phyloP scores from a whole-genome alignment of 2,113 vertebrate species.

The Jacana jacana region DNA sequence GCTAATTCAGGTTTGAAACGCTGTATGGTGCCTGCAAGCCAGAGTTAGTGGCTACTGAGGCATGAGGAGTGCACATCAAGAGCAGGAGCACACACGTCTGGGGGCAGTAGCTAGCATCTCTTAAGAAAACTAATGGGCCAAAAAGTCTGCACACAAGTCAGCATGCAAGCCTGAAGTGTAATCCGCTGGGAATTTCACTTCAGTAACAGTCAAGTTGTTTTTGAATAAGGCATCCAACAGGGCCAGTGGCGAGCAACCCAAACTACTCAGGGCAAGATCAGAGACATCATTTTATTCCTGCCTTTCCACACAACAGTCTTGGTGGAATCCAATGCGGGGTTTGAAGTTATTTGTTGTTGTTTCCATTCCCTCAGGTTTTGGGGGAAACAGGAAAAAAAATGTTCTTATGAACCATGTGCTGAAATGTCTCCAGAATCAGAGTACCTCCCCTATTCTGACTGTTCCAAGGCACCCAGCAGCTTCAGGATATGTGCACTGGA shows the following conservation, averaged over 20 bases:
- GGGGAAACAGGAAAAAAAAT: neutral
- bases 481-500: neutral
- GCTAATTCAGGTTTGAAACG: neutral
- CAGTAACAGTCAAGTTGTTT: neutral
- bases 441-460: neutral
- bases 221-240: neutral
- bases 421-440: neutral
- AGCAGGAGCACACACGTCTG: neutral
- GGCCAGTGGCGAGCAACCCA: fast-evolving
- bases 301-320: neutral
- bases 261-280: neutral
- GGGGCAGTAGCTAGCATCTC: neutral
- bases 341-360: neutral
- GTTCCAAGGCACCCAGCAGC: neutral
- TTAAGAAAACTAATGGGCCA: neutral
- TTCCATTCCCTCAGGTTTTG: neutral
- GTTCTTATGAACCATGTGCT: neutral
- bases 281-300: neutral
- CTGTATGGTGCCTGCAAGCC: neutral
- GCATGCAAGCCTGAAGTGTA: neutral
- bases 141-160: neutral
- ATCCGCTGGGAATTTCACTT: neutral
- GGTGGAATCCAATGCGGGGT: neutral
- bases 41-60: neutral
- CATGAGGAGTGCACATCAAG: neutral